Evolutionary conservation across 2,888 invertebrate genomes (phyloP).

Genomic region (Andrena bicolor): DNA sequence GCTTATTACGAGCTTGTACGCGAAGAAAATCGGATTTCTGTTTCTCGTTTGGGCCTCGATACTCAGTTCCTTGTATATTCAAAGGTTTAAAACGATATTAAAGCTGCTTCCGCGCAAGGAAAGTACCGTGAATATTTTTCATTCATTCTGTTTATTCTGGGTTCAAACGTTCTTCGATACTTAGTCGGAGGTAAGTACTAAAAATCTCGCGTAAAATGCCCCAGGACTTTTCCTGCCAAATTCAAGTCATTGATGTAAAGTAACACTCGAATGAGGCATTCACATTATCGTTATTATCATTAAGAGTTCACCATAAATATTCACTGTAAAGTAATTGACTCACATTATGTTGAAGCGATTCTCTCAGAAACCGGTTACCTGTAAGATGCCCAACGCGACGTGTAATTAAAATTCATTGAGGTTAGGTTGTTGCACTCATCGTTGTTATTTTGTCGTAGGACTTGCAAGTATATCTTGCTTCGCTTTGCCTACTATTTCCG

Average conservation of each 20-base stretch:
- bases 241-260: background rate
- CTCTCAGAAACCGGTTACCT: background rate
- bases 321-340: background rate
- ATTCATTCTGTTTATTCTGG: background rate
- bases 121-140: background rate
- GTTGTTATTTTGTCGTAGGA: background rate
- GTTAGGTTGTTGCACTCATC: slow-evolving; percentile 11
- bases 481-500: background rate
- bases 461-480: background rate
- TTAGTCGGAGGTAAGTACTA: background rate
- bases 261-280: background rate
- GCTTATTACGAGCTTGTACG: slow-evolving; percentile 23
- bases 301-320: background rate
- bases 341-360: background rate
- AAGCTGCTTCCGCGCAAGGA: background rate
- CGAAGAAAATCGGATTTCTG: slow-evolving; percentile 3
- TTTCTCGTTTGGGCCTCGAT: slow-evolving; percentile 4
- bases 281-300: background rate
- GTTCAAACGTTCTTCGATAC: background rate
- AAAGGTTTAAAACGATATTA: no score
- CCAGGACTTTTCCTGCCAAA: background rate
- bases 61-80: background rate
- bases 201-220: background rate
- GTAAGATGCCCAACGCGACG: no score
- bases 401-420: background rate